These are phyloP conservation scores for Leptestheria dahalacensis DNA, from an alignment of 1,140 invertebrate genomes.

Conservation along the genomic window DNA sequence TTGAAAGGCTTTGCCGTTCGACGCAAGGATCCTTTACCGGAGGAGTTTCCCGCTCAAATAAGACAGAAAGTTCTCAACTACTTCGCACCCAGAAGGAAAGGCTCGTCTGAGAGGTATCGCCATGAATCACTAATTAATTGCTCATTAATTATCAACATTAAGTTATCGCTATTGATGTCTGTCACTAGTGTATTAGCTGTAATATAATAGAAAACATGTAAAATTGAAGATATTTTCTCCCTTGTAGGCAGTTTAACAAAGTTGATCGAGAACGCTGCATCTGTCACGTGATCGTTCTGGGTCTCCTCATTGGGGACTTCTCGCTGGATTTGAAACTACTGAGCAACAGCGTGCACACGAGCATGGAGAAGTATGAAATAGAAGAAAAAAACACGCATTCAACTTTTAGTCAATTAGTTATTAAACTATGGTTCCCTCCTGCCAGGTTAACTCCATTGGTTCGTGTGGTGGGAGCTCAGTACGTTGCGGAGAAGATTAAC, in stretches of 20 bases:
- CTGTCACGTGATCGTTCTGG: constrained; percentile 10
- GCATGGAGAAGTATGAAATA: constrained; percentile 2
- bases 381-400: no score
- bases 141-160: no score
- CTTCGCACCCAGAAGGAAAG: background rate
- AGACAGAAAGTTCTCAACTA: constrained; percentile 6
- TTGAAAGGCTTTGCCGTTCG: background rate
- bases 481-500: constrained; percentile 2
- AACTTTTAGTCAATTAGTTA: no score
- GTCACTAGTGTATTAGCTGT: no score
- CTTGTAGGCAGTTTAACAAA: constrained; percentile 8
- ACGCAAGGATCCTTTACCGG: background rate
- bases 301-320: background rate
- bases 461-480: constrained; percentile 8
- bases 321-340: background rate
- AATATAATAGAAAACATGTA: no score
- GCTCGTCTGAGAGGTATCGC: background rate
- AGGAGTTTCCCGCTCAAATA: background rate
- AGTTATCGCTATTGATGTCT: no score
- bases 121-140: no score
- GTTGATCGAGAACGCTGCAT: constrained; percentile 6
- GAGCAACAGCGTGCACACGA: constrained; percentile 1
- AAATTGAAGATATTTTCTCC: no score
- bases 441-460: background rate
- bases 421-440: background rate